phyloP scores from a whole-genome alignment of 1,140 invertebrate species.

The Bombus waltoni region DNA sequence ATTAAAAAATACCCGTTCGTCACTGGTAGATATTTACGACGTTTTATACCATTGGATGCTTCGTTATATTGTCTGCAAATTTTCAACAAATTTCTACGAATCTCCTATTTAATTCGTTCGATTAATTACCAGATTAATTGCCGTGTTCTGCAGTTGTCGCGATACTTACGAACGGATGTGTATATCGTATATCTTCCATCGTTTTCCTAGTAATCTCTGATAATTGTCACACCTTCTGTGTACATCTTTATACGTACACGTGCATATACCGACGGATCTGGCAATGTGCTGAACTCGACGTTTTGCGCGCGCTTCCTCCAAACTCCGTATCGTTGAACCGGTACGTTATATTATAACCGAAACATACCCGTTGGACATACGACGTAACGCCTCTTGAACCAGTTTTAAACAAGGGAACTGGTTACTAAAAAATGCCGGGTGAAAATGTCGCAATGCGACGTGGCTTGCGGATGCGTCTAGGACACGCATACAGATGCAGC shows the following conservation, averaged over 20 bases:
- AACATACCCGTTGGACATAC: neutral
- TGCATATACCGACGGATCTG: too few relatives aligned
- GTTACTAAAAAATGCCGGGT: neutral
- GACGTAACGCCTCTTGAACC: neutral
- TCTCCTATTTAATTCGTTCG: too few relatives aligned
- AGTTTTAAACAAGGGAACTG: neutral
- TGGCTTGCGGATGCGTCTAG: slow-evolving; percentile 41
- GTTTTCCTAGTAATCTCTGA: neutral
- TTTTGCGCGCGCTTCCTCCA: neutral
- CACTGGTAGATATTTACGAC: too few relatives aligned
- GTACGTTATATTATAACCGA: neutral
- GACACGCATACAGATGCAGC: neutral
- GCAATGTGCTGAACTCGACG: neutral
- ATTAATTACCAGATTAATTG: too few relatives aligned
- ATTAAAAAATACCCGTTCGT: too few relatives aligned
- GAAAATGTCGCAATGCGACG: slow-evolving; percentile 61
- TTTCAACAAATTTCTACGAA: too few relatives aligned
- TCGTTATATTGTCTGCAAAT: too few relatives aligned
- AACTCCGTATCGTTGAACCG: neutral
- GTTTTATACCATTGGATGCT: too few relatives aligned
- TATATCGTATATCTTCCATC: neutral
- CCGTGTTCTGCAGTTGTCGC: too few relatives aligned
- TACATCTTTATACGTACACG: too few relatives aligned
- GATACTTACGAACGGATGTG: too few relatives aligned
- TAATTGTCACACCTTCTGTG: neutral